Conservation (phyloP, 1,140 invertebrate species). For the Papilio xuthus region DNA sequence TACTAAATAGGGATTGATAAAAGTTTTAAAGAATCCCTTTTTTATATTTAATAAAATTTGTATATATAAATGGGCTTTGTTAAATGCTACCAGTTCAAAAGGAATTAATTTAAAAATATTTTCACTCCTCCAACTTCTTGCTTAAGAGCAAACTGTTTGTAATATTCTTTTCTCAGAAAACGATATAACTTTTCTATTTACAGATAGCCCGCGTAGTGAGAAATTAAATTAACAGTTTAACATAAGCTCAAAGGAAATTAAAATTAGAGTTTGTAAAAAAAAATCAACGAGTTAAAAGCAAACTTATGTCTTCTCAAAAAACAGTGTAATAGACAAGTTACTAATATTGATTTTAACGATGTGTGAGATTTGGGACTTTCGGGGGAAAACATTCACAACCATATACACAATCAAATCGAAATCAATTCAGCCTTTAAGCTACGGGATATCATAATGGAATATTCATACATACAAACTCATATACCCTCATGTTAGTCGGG, state of each 20-base stretch:
- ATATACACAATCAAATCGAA: neutral
- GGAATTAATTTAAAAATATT: neutral
- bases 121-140: neutral
- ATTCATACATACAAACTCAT: neutral
- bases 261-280: too few species aligned
- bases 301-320: too few species aligned
- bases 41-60: too few species aligned
- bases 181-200: neutral
- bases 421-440: neutral
- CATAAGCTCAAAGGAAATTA: neutral
- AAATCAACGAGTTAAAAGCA: too few species aligned
- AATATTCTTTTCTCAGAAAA: neutral
- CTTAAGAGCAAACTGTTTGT: neutral
- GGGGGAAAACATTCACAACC: too few species aligned
- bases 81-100: neutral
- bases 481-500: neutral
- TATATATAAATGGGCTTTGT: too few species aligned
- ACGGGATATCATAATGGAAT: too few species aligned
- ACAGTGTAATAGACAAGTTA: too few species aligned
- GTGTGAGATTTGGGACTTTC: neutral
- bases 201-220: neutral
- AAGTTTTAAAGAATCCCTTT: too few species aligned
- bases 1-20: too few species aligned
- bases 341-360: too few species aligned
- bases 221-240: conserved; percentile 8